Base-by-base conservation (phyloP, 2,888 invertebrate species). In the Chouioia cunea region DNA sequence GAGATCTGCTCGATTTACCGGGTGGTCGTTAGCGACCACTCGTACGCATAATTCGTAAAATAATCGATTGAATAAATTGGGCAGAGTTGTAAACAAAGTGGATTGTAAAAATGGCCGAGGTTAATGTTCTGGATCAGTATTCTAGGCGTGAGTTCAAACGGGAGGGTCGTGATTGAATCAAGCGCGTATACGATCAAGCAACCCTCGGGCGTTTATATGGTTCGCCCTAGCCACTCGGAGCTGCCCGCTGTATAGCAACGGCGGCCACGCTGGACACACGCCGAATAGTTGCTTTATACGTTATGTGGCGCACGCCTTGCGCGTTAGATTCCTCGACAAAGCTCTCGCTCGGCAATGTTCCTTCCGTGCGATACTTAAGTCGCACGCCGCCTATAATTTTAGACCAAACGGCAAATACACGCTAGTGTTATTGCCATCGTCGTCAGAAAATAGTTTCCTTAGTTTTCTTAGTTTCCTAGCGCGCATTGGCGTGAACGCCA, bases 101-200 rank as follows among this genome's bases (percentile, higher is more conserved):
- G 27, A 27, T 64, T 60, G 16, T 69, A 69, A 73, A 74, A 65
- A 56, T 53, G 36, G 59, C 27, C 52, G 58, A 18, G 15, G 8
- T 23, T 48, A 22, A 44, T 65, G 63, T 53, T 53, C 57, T 79
- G 79, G 78, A 67, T 83, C 82, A 77, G 78, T 82, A 83, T 83
- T 82, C 82, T 76, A 70, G 68, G 75, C 74, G 77, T 78, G 80
- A 79, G 76, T 76, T 75, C 65, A 75, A 76, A 57, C 62, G 76
- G 71, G 76, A 76, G 79, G 80, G 79, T 81, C 79, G 82, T 82
- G 82, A 82, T 82, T 82, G 82, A 82, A 82, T 82, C 79, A 77
- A 64, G 76, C 70, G 22, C 64, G 36, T 53, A 54, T 50, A 44
- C 43, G 44, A 15, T 8, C 48, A 60, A 65, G 63, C 58, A 66